These are phyloP conservation scores for Palythoa caribaeorum DNA, from an alignment of 92 coral and sea anemone species.

Conservation along the genomic window DNA sequence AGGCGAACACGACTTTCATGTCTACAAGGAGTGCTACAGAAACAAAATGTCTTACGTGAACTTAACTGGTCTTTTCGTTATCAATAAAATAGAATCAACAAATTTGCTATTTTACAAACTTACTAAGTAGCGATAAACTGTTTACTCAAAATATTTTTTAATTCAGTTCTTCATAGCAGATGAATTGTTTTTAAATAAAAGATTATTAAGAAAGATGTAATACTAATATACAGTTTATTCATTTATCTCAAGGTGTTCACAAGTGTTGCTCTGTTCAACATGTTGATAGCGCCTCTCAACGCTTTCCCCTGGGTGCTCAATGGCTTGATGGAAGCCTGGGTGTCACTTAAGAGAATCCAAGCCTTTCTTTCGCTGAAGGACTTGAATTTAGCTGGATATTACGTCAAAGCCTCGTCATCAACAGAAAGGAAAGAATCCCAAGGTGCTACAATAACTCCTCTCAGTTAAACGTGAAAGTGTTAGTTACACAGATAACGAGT, in stretches of 20 bases:
- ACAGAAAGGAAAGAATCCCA: neutral
- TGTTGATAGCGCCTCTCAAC: slow-evolving; percentile 96
- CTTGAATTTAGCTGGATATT: slow-evolving; percentile 78
- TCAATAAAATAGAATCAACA: too few species aligned
- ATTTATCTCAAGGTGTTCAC: slow-evolving; percentile 83
- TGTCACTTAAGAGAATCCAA: slow-evolving; percentile 91
- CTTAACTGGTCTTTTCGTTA: too few species aligned
- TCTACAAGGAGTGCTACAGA: too few species aligned
- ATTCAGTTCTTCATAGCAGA: too few species aligned
- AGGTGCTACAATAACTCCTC: neutral
- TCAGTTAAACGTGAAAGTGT: neutral
- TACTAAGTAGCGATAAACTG: too few species aligned
- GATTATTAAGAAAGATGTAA: too few species aligned
- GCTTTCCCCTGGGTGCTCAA: slow-evolving; percentile 99
- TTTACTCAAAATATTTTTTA: neutral
- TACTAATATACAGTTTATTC: neutral
- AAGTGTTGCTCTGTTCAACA: slow-evolving; percentile 96
- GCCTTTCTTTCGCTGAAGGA: slow-evolving; percentile 85
- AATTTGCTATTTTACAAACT: too few species aligned
- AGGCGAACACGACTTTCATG: too few species aligned
- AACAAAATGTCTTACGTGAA: too few species aligned
- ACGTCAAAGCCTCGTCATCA: slow-evolving; percentile 46
- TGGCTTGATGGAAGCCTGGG: slow-evolving; percentile 99
- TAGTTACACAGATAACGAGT: neutral
- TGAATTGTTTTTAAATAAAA: too few species aligned